phyloP scores from a whole-genome alignment of 2,888 invertebrate genomes.

The Antheraea yamamai region DNA sequence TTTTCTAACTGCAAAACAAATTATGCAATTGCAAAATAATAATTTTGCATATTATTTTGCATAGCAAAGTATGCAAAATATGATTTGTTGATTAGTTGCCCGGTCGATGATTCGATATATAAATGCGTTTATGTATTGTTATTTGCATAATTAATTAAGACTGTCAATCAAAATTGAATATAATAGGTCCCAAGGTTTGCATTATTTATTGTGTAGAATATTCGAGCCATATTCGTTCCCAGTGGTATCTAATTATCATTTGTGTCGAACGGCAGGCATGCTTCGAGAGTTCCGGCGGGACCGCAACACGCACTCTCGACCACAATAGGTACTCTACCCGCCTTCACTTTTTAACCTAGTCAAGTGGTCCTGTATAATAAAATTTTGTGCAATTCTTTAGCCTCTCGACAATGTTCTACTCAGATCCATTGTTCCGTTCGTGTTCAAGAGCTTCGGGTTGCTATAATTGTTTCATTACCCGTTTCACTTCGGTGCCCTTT shows the following conservation, averaged over 20 bases:
- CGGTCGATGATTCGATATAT: too few species aligned
- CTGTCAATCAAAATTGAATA: constrained; percentile 15
- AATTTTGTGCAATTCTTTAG: constrained; percentile 56
- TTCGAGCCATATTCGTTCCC: constrained; percentile 1
- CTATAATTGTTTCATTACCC: constrained; percentile 58
- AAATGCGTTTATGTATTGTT: constrained; percentile 1
- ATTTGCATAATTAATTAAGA: constrained; percentile 21
- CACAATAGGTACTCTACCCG: constrained; percentile 57
- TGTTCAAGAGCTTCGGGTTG: constrained; percentile 53
- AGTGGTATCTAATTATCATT: constrained; percentile 54
- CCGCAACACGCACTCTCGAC: constrained; percentile 54
- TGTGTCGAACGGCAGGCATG: constrained; percentile 39
- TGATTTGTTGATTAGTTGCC: too few species aligned
- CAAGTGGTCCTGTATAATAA: constrained; percentile 60
- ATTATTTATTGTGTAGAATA: background rate
- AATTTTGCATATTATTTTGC: too few species aligned
- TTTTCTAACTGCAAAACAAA: too few species aligned
- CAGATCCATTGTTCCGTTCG: constrained; percentile 52
- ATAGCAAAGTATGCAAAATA: too few species aligned
- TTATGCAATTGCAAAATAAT: too few species aligned
- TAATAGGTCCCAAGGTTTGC: constrained; percentile 4
- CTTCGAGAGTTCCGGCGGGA: constrained; percentile 53
- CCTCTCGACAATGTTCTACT: constrained; percentile 49
- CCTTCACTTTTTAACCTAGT: constrained; percentile 58
- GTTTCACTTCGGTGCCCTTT: constrained; percentile 42